Evolutionary conservation across 2,797 vertebrate genomes (phyloP), one percentile per base, ranked within the genome.

Genomic region (Clarias platycephalus): DNA sequence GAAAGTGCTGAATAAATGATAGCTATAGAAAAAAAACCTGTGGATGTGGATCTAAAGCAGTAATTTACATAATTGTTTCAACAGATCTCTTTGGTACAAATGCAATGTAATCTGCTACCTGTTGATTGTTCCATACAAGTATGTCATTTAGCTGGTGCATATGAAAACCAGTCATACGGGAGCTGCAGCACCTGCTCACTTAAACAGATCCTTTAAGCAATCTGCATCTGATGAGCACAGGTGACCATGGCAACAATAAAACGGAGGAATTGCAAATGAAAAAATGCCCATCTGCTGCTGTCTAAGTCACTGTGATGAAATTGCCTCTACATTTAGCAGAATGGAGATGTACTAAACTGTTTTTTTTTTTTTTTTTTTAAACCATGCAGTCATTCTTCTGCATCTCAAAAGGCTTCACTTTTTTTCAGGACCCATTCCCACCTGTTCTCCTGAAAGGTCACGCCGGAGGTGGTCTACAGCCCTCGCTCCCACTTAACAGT

Each of bases 381-480:
- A 28, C 58, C 57, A 24, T 67, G 82, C 80, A 76, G 70, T 88
- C 81, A 84, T 68, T 86, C 84, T 88, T 85, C 88, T 81, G 16
- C n/a, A 66, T 78, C 34, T 71, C 72, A 81, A 83, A 64, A 63
- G 70, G 76, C 82, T 75, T 1, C 44, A 26, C 81, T 88, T 88
- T 89, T 88, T 90, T 85, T 89, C 80, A 67, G 66, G 26, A 53
- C 87, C 89, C 78, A 44, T 55, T 68, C 90, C 93, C 92, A 94
- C 93, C 93, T 94, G 93, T 91, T 90, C 89, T 86, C 92, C 87
- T 92, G 89, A 93, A 93, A 94, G 93, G 91, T 92, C 91, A 90
- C 86, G 78, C 20, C 87, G 84, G 91, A 93, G 92, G 93, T 93
- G 94, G 92, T 91, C 94, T 86, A 85, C 86, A 37, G 74, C 85